Percentiles rank a stretch among this genome's conserved stretches.
Evolutionary conservation across 2,113 vertebrate genomes (phyloP).

Genomic region (Fulica atra): DNA sequence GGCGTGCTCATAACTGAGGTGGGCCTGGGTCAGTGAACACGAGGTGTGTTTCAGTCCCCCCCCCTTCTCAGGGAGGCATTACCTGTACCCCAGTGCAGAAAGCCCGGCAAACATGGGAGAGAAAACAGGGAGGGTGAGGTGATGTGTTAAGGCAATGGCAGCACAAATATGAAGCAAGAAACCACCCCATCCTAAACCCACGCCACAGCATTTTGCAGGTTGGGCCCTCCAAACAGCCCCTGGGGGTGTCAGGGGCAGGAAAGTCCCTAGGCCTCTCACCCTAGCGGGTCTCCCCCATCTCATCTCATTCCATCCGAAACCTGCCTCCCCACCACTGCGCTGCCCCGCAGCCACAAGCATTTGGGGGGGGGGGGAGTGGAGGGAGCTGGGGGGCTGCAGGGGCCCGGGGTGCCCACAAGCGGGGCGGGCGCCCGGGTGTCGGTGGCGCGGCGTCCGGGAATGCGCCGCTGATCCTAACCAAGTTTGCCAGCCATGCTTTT

Average conservation of each 20-base stretch:
- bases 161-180: background rate
- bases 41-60: background rate
- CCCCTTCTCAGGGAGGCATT: no score
- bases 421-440: constrained; percentile 44
- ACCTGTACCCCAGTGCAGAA: fast-evolving
- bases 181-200: background rate
- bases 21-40: fast-evolving
- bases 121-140: fast-evolving
- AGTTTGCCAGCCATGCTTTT: constrained; percentile 92
- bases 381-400: background rate
- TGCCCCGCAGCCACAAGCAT: background rate
- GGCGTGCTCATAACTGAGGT: background rate
- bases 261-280: background rate
- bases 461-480: constrained; percentile 84
- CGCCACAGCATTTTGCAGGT: fast-evolving
- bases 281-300: background rate
- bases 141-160: fast-evolving
- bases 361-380: background rate
- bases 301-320: background rate
- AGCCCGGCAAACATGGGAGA: background rate
- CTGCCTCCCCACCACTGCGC: background rate
- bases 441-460: constrained; percentile 62
- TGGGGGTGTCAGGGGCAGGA: background rate
- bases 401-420: background rate
- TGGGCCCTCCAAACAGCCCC: background rate